These are phyloP conservation scores for Loxodonta africana DNA, from an alignment of 2,113 vertebrate genomes.

Conservation along the genomic window DNA sequence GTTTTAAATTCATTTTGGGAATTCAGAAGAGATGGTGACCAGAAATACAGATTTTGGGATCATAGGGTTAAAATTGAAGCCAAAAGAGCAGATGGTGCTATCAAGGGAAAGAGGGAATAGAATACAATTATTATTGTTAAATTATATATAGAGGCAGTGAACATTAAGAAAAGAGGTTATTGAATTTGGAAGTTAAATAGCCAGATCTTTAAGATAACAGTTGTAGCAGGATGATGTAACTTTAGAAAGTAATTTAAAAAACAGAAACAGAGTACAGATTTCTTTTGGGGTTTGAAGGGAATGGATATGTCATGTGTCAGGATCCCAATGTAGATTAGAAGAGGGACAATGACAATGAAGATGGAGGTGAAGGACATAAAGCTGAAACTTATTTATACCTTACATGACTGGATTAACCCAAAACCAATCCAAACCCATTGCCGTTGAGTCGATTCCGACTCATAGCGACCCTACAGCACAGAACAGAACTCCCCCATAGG, in stretches of 20 bases:
- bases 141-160: neutral
- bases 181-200: neutral
- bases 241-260: neutral
- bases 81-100: neutral
- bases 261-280: no score
- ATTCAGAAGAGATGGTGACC: neutral
- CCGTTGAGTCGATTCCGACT: no score
- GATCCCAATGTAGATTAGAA: neutral
- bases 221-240: neutral
- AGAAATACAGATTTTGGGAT: neutral
- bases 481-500: no score
- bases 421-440: no score
- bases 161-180: neutral
- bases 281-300: neutral
- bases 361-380: neutral
- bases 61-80: neutral
- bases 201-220: neutral
- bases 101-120: neutral
- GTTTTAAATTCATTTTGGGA: slow-evolving; percentile 7
- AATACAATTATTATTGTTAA: neutral
- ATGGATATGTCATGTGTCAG: neutral
- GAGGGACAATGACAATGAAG: neutral
- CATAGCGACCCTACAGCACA: no score
- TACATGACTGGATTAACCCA: no score
- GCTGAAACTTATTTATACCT: neutral